A percentile compares a stretch with the other conserved stretches of the same genome.
Evolutionary conservation across 2,113 vertebrate genomes (phyloP).

Genomic region (Panthera tigris): DNA sequence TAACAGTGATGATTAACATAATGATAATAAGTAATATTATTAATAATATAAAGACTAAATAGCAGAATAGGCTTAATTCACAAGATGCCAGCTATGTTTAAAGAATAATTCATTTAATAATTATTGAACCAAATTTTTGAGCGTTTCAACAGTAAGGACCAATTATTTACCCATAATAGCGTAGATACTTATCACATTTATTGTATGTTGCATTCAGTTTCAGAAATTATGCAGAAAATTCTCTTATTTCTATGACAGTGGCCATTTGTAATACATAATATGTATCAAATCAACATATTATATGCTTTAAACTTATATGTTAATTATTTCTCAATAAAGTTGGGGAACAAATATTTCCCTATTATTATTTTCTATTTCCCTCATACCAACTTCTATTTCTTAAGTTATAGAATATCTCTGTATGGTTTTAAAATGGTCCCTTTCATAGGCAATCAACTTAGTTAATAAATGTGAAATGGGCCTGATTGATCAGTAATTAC

Average conservation of each 20-base stretch:
- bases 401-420: conserved; percentile 43
- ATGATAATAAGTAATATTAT: neutral
- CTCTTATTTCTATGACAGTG: neutral
- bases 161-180: neutral
- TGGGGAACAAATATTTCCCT: neutral
- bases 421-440: conserved; percentile 41
- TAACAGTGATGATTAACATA: neutral
- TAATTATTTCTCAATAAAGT: neutral
- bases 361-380: neutral
- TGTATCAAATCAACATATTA: neutral
- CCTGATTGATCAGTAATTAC: conserved; percentile 74
- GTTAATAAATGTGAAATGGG: conserved; percentile 73
- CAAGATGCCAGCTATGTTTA: neutral
- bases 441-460: conserved; percentile 60
- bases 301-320: neutral
- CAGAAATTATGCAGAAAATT: neutral
- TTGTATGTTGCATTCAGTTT: neutral
- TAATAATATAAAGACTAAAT: neutral
- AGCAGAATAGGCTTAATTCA: neutral
- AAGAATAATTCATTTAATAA: neutral
- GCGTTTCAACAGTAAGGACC: conserved; percentile 18
- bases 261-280: neutral
- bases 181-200: neutral
- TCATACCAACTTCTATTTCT: neutral
- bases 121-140: neutral